Percentiles rank a stretch among this genome's conserved stretches.
Evolutionary conservation across 2,888 invertebrate genomes (phyloP).

Genomic region (Drosophila histrio): DNA sequence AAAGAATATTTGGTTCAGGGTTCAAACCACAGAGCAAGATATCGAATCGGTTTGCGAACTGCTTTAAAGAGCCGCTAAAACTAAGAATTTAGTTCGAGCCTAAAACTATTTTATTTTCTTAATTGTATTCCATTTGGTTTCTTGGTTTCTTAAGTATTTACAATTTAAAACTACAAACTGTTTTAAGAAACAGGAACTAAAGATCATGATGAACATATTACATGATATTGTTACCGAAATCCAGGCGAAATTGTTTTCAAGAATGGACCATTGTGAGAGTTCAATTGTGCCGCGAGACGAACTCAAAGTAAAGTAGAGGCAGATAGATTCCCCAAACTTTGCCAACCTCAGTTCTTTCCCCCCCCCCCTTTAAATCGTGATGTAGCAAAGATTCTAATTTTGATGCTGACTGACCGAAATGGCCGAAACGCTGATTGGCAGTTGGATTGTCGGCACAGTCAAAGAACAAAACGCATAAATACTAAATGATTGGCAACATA

Average conservation of each 20-base stretch:
- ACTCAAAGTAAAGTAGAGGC: not conserved
- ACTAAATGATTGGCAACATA: conserved; percentile 73
- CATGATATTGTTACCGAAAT: not conserved
- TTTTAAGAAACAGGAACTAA: not conserved
- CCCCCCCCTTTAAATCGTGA: too few relatives aligned
- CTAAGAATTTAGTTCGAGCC: too few relatives aligned
- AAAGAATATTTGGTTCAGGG: too few relatives aligned
- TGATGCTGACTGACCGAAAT: conserved; percentile 37
- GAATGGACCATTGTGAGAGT: not conserved
- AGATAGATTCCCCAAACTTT: not conserved
- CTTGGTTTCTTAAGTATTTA: too few relatives aligned
- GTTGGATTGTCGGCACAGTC: conserved; percentile 19
- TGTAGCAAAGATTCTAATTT: conserved; percentile 9
- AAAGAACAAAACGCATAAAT: conserved; percentile 71
- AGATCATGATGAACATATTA: not conserved
- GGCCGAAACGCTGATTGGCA: conserved; percentile 42
- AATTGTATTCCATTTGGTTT: too few relatives aligned
- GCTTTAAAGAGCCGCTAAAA: too few relatives aligned
- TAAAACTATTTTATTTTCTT: too few relatives aligned
- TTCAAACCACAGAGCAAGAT: too few relatives aligned
- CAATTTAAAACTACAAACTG: too few relatives aligned
- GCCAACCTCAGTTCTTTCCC: too few relatives aligned
- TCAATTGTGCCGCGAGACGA: not conserved
- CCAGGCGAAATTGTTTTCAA: not conserved
- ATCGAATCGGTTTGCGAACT: too few relatives aligned